These are phyloP conservation scores for Syrphus vitripennis DNA, from an alignment of 2,888 invertebrate species.

Conservation along the genomic window DNA sequence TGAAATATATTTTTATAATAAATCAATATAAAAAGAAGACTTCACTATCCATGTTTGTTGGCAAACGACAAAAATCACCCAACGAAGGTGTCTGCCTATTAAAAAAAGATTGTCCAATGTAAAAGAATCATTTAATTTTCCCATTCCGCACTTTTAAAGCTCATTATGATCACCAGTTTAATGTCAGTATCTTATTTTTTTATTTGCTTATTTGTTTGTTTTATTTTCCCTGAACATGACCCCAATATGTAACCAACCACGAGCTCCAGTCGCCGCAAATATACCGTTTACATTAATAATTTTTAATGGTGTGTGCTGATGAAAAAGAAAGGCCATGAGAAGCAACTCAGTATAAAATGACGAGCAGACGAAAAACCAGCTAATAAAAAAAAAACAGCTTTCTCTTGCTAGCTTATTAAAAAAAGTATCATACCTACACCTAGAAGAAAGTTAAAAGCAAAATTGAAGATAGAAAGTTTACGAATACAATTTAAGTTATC, in stretches of 20 bases:
- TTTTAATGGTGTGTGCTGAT: conserved; percentile 34
- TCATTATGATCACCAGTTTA: conserved; percentile 2
- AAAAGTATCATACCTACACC: conserved; percentile 11
- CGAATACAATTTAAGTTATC: conserved; percentile 51
- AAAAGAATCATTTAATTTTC: conserved; percentile 12
- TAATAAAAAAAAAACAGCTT: conserved; percentile 41
- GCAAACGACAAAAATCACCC: not conserved
- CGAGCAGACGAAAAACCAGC: not conserved
- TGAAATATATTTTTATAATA: too few relatives aligned
- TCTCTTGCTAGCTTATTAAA: conserved; percentile 33
- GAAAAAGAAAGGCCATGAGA: conserved; percentile 62
- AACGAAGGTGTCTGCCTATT: not conserved
- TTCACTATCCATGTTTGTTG: too few relatives aligned
- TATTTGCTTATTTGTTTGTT: conserved; percentile 16
- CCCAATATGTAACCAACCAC: conserved; percentile 49
- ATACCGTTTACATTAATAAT: conserved; percentile 27
- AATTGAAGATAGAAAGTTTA: conserved; percentile 62
- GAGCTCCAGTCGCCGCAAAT: conserved; percentile 1
- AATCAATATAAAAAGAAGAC: too few relatives aligned
- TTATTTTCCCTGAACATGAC: conserved; percentile 47
- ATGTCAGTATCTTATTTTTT: conserved; percentile 1
- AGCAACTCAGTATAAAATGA: conserved; percentile 3
- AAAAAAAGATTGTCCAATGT: not conserved
- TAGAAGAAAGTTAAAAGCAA: conserved; percentile 64
- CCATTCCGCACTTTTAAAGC: not conserved